phyloP scores from a whole-genome alignment of 2,888 invertebrate species.

The Ecliptopera silaceata region DNA sequence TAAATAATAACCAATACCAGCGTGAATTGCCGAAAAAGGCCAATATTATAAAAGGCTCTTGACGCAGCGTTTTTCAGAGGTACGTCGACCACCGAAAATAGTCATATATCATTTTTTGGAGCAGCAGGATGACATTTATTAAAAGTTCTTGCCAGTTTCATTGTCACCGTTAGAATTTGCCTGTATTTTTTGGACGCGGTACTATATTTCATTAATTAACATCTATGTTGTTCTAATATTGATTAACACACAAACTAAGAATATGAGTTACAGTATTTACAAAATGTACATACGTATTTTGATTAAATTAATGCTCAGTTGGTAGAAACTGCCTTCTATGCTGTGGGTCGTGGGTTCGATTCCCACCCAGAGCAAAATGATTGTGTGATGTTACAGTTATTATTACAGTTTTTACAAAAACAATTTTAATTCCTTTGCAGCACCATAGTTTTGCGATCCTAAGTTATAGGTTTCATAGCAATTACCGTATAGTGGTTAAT shows the following conservation, averaged over 20 bases:
- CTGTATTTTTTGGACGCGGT: constrained; percentile 1
- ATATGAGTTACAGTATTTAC: no score
- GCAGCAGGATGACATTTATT: constrained; percentile 65
- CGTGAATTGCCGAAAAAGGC: constrained; percentile 58
- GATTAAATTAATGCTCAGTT: no score
- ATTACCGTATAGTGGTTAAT: constrained; percentile 52
- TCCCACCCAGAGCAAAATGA: no score
- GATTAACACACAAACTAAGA: no score
- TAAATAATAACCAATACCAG: constrained; percentile 46
- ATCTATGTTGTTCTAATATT: no score
- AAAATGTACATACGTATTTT: no score
- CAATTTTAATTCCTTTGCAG: constrained; percentile 12
- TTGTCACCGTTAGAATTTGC: constrained; percentile 51
- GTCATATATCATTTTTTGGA: constrained; percentile 63
- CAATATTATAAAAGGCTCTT: constrained; percentile 58
- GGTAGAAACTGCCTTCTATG: no score
- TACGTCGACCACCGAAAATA: constrained; percentile 54
- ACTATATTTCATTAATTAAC: no score
- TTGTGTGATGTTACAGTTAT: no score
- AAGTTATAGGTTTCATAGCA: constrained; percentile 34
- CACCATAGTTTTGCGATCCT: constrained; percentile 31
- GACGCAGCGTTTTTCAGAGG: constrained; percentile 62
- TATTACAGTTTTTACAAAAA: not conserved
- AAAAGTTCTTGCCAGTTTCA: constrained; percentile 59
- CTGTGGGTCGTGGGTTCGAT: no score